A percentile compares a stretch with the other conserved stretches of the same genome.
phyloP scores from a whole-genome alignment of 2,888 invertebrate genomes.

The Synergus gifuensis region DNA sequence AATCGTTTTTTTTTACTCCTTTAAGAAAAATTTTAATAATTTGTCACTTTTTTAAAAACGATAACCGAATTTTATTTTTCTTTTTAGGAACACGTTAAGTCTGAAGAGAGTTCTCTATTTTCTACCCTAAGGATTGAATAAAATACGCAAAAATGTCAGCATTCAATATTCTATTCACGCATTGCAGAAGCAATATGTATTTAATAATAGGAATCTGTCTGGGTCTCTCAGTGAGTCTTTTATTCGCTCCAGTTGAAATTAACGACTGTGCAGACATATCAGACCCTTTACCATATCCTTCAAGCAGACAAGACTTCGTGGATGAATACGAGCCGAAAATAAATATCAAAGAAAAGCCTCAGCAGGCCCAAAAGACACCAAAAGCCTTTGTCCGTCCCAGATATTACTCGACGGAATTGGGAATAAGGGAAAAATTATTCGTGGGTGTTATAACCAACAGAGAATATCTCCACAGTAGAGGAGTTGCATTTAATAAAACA shows the following conservation, averaged over 20 bases:
- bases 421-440: slow-evolving; percentile 93
- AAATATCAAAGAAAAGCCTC: slow-evolving; percentile 77
- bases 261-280: slow-evolving; percentile 64
- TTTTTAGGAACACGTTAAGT: neutral
- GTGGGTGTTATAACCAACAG: slow-evolving; percentile 91
- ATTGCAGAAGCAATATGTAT: slow-evolving; percentile 80
- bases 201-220: slow-evolving; percentile 80
- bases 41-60: neutral
- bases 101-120: slow-evolving; percentile 5
- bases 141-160: slow-evolving; percentile 59
- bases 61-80: neutral
- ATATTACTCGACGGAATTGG: slow-evolving; percentile 97
- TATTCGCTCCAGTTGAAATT: slow-evolving; percentile 79
- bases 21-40: no score
- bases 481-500: slow-evolving; percentile 92
- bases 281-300: slow-evolving; percentile 55
- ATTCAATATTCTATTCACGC: slow-evolving; percentile 67
- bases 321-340: slow-evolving; percentile 78
- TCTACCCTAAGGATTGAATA: neutral
- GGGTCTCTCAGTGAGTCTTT: slow-evolving; percentile 80
- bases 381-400: slow-evolving; percentile 89
- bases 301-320: slow-evolving; percentile 59
- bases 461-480: slow-evolving; percentile 85
- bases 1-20: no score
- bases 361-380: slow-evolving; percentile 77